Conservation (phyloP, 1,140 invertebrate genomes). For the Oryzaephilus surinamensis region DNA sequence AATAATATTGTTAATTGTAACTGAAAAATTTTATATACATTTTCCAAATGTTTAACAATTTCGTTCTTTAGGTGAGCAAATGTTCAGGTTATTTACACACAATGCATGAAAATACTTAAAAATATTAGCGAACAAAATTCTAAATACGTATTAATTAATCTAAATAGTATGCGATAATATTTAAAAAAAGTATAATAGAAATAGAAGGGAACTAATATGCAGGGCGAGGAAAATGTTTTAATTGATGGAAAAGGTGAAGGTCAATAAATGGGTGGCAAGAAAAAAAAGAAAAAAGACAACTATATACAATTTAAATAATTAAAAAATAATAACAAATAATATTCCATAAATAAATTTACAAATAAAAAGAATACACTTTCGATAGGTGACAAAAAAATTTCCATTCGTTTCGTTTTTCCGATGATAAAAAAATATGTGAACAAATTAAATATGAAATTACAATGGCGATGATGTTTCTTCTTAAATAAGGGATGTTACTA, state of each 20-base stretch:
- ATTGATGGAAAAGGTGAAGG: background rate
- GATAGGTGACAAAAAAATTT: too few species aligned
- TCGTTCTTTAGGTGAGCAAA: slow-evolving; percentile 24
- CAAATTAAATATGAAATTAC: slow-evolving; percentile 1
- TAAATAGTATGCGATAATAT: slow-evolving; percentile 3
- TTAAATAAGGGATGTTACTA: slow-evolving; percentile 79
- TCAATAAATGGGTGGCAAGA: slow-evolving; percentile 10
- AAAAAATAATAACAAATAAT: slow-evolving; percentile 13
- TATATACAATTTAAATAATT: slow-evolving; percentile 22
- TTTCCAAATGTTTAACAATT: slow-evolving; percentile 6
- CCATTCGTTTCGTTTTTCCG: slow-evolving; percentile 4
- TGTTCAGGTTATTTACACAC: slow-evolving; percentile 27
- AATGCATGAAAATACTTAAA: too few species aligned
- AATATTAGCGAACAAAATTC: slow-evolving; percentile 4
- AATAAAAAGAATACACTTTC: too few species aligned
- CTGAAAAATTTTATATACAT: slow-evolving; percentile 10
- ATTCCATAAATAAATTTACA: slow-evolving; percentile 22
- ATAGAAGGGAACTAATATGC: slow-evolving; percentile 4
- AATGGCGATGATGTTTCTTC: slow-evolving; percentile 16
- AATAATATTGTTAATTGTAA: too few species aligned
- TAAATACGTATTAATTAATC: slow-evolving; percentile 6
- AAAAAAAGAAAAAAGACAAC: slow-evolving; percentile 10
- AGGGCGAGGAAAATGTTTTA: slow-evolving; percentile 4
- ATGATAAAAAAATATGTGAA: slow-evolving; percentile 1
- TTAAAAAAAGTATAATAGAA: slow-evolving; percentile 9